These are phyloP conservation scores for Falco peregrinus DNA, from an alignment of 2,797 vertebrate genomes.

Conservation along the genomic window DNA sequence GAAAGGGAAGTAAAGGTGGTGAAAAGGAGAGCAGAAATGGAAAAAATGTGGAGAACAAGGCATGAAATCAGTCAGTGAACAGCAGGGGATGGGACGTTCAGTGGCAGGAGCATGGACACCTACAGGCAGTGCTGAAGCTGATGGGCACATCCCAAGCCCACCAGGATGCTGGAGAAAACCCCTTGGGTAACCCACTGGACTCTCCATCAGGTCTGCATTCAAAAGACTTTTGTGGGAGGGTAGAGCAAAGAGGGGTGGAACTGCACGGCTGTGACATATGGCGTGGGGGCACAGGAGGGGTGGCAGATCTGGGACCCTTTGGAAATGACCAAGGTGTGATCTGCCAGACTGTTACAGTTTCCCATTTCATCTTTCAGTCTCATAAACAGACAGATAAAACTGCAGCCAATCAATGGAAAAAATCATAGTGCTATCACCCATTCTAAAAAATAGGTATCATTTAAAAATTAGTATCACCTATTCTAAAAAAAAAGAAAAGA, in stretches of 20 bases:
- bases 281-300: neutral
- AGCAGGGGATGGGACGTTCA: neutral
- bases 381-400: neutral
- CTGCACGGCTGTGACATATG: fast-evolving
- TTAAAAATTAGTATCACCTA: neutral
- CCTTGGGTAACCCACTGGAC: neutral
- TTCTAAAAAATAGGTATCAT: neutral
- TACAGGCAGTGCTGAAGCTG: neutral
- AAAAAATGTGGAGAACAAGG: neutral
- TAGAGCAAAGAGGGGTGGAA: neutral
- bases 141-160: neutral
- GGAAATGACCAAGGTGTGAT: neutral
- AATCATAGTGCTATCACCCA: neutral
- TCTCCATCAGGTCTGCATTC: neutral
- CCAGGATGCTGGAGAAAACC: neutral
- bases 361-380: neutral
- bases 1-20: neutral
- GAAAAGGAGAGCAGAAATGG: neutral
- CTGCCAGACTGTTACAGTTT: neutral
- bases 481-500: neutral
- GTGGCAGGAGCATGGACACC: neutral
- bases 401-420: neutral
- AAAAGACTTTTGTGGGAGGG: neutral
- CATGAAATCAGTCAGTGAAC: neutral
- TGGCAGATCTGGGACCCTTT: neutral